A percentile compares a stretch with the other conserved stretches of the same genome.
These are phyloP conservation scores for Epistrophe eligans DNA, from an alignment of 2,888 invertebrate species.

Conservation along the genomic window DNA sequence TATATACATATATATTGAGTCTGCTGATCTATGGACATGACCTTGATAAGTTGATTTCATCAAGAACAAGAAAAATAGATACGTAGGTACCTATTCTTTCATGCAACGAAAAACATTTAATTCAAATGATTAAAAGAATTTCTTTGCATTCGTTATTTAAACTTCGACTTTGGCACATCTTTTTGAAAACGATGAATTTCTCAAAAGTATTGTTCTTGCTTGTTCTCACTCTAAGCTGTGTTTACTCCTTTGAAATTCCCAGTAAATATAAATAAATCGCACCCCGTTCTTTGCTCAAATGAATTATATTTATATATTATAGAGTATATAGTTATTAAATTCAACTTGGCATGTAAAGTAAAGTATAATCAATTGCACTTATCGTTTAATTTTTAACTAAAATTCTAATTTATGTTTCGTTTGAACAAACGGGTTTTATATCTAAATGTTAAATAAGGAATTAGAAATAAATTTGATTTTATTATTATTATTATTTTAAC, in stretches of 20 bases:
- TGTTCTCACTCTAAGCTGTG: conserved; percentile 16
- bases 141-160: background rate
- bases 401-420: background rate
- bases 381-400: background rate
- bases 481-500: background rate
- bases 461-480: too few species aligned
- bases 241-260: conserved; percentile 45
- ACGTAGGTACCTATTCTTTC: background rate
- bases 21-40: conserved; percentile 7
- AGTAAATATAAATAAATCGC: conserved; percentile 31
- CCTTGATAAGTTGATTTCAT: conserved; percentile 38
- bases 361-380: too few species aligned
- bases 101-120: background rate
- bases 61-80: background rate
- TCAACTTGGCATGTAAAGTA: too few species aligned
- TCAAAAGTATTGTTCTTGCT: conserved; percentile 24
- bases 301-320: too few species aligned
- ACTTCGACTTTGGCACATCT: background rate
- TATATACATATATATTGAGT: background rate
- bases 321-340: too few species aligned
- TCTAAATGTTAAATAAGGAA: too few species aligned
- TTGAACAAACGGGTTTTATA: background rate
- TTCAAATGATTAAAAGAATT: too few species aligned
- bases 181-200: conserved; percentile 15
- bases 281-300: background rate